These are phyloP conservation scores for Parasteatoda tepidariorum DNA, from an alignment of 1,140 invertebrate species.

Conservation along the genomic window DNA sequence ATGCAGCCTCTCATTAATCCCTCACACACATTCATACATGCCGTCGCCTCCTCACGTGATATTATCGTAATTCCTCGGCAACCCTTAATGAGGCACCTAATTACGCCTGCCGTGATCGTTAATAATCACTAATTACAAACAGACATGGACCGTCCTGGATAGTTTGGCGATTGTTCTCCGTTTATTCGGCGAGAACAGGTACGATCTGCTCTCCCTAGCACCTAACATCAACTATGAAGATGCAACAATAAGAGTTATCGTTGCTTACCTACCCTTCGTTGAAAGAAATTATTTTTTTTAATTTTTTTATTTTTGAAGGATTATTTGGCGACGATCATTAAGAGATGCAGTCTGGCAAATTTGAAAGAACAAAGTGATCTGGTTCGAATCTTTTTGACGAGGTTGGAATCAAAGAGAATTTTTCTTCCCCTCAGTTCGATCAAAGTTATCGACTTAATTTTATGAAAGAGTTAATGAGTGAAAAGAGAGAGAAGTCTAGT, in stretches of 20 bases:
- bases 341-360: not conserved
- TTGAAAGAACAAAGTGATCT: not conserved
- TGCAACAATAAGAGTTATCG: constrained; percentile 30
- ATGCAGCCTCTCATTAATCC: constrained; percentile 58
- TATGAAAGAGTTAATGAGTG: too few species aligned
- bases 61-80: constrained; percentile 60
- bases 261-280: constrained; percentile 13
- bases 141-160: constrained; percentile 40
- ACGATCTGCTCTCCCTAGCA: constrained; percentile 3
- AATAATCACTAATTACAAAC: constrained; percentile 61
- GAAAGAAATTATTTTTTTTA: not conserved
- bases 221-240: not conserved
- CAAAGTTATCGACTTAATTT: constrained; percentile 2
- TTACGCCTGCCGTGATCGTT: constrained; percentile 60
- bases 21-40: constrained; percentile 32
- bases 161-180: constrained; percentile 37
- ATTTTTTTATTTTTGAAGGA: not conserved
- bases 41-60: constrained; percentile 55
- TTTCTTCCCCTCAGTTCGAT: too few species aligned
- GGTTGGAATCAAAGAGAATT: not conserved
- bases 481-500: too few species aligned
- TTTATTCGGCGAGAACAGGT: constrained; percentile 21
- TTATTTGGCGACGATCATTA: constrained; percentile 3
- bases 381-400: constrained; percentile 34
- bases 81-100: constrained; percentile 61